phyloP scores from a whole-genome alignment of 2,113 vertebrate species.

The Varanus komodoensis region DNA sequence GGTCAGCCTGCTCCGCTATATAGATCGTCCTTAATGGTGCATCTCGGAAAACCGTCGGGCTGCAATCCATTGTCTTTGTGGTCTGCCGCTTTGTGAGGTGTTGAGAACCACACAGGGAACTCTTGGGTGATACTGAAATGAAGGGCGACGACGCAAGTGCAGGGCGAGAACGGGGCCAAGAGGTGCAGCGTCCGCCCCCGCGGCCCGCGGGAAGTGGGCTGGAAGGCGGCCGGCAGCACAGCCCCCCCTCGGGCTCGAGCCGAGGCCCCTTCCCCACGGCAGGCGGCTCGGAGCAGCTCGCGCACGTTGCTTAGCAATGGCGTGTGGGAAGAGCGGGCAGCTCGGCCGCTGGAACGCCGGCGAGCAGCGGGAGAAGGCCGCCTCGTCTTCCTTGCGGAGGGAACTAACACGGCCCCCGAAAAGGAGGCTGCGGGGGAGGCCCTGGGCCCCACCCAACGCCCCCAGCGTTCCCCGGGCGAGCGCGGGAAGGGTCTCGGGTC shows the following conservation, averaged over 20 bases:
- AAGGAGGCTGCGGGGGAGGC: neutral
- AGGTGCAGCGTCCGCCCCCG: neutral
- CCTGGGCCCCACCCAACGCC: neutral
- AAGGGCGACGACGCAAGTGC: too few species aligned
- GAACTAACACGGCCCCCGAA: neutral
- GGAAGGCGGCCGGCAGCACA: neutral
- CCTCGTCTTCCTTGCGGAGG: neutral
- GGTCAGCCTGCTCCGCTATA: too few species aligned
- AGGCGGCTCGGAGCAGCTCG: neutral
- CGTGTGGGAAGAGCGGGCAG: slow-evolving; percentile 1
- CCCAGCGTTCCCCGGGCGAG: neutral
- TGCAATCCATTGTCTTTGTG: too few species aligned
- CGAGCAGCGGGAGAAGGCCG: too few species aligned
- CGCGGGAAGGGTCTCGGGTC: neutral
- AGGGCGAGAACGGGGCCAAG: too few species aligned
- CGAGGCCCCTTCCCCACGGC: too few species aligned
- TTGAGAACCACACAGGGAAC: too few species aligned
- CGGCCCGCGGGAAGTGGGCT: neutral
- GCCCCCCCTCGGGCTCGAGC: neutral
- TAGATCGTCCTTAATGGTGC: too few species aligned
- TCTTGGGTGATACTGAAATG: too few species aligned
- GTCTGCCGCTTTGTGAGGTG: too few species aligned
- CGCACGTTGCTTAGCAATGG: slow-evolving; percentile 25
- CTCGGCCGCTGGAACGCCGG: too few species aligned
- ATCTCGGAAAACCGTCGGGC: too few species aligned